Percentiles rank a stretch among this genome's conserved stretches.
phyloP scores from a whole-genome alignment of 1,140 invertebrate genomes.

The Scaptomyza montana region DNA sequence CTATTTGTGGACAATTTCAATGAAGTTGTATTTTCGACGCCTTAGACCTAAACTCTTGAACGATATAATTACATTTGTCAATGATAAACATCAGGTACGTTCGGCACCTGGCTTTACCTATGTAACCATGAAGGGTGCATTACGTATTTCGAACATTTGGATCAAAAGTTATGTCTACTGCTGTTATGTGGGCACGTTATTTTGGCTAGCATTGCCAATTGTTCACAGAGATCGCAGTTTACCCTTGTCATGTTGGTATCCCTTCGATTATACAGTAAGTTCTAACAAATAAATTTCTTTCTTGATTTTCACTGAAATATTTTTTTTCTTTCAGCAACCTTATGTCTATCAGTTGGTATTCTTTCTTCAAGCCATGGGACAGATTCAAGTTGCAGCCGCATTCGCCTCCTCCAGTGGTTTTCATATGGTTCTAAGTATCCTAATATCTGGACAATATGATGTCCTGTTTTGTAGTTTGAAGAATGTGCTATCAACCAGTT shows the following conservation, averaged over 20 bases:
- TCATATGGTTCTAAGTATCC: conserved; percentile 66
- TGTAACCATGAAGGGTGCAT: conserved; percentile 58
- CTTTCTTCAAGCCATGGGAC: conserved; percentile 68
- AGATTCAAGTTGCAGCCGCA: conserved; percentile 71
- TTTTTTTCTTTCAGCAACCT: conserved; percentile 54
- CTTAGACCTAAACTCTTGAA: conserved; percentile 41
- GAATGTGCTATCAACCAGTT: conserved; percentile 71
- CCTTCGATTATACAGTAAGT: conserved; percentile 71
- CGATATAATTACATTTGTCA: conserved; percentile 56
- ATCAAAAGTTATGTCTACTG: conserved; percentile 70
- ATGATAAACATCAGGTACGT: conserved; percentile 49
- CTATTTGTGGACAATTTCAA: conserved; percentile 71
- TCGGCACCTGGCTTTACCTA: conserved; percentile 69
- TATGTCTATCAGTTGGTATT: conserved; percentile 68
- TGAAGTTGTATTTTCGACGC: conserved; percentile 76
- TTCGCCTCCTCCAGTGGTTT: conserved; percentile 70
- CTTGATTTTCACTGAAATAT: background rate
- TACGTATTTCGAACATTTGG: conserved; percentile 56
- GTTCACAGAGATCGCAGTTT: conserved; percentile 64
- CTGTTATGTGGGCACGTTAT: conserved; percentile 71
- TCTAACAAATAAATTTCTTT: background rate
- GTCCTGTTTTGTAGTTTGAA: conserved; percentile 73
- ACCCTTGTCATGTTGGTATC: conserved; percentile 79
- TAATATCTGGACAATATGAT: conserved; percentile 78
- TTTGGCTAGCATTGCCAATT: conserved; percentile 72